Conservation (phyloP, 1,140 invertebrate species). For the Drosophila simulans region DNA sequence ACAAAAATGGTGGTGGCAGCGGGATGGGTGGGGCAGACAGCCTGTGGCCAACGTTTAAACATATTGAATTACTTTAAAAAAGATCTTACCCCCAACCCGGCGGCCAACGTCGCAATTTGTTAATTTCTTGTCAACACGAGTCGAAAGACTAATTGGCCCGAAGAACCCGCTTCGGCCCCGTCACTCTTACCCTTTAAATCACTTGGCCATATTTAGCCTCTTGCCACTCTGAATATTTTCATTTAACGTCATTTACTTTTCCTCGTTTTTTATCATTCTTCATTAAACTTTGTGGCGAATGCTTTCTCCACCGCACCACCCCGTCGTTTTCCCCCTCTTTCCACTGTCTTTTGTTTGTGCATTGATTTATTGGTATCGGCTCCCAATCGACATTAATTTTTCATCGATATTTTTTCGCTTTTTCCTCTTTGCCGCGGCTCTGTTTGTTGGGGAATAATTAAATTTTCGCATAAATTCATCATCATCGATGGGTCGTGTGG, state of each 20-base stretch:
- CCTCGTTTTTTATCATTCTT: slow-evolving; percentile 59
- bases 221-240: slow-evolving; percentile 70
- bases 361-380: slow-evolving; percentile 76
- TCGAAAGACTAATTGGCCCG: slow-evolving; percentile 61
- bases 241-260: slow-evolving; percentile 72
- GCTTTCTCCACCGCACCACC: neutral
- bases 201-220: slow-evolving; percentile 59
- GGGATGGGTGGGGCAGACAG: slow-evolving; percentile 22
- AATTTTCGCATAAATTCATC: slow-evolving; percentile 81
- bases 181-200: slow-evolving; percentile 37
- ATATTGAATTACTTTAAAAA: slow-evolving; percentile 77
- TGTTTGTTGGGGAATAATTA: slow-evolving; percentile 78
- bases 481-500: slow-evolving; percentile 59
- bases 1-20: slow-evolving; percentile 21
- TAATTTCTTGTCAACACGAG: slow-evolving; percentile 77
- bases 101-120: slow-evolving; percentile 57
- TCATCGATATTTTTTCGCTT: slow-evolving; percentile 63
- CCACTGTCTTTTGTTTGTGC: slow-evolving; percentile 55
- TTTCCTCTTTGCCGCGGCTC: slow-evolving; percentile 18
- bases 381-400: slow-evolving; percentile 79
- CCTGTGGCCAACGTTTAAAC: slow-evolving; percentile 72
- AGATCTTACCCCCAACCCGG: slow-evolving; percentile 13
- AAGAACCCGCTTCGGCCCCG: slow-evolving; percentile 17
- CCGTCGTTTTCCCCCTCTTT: neutral
- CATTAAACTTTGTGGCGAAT: slow-evolving; percentile 67